Evolutionary conservation across 1,140 invertebrate genomes (phyloP).

Genomic region (Tachypleus tridentatus): DNA sequence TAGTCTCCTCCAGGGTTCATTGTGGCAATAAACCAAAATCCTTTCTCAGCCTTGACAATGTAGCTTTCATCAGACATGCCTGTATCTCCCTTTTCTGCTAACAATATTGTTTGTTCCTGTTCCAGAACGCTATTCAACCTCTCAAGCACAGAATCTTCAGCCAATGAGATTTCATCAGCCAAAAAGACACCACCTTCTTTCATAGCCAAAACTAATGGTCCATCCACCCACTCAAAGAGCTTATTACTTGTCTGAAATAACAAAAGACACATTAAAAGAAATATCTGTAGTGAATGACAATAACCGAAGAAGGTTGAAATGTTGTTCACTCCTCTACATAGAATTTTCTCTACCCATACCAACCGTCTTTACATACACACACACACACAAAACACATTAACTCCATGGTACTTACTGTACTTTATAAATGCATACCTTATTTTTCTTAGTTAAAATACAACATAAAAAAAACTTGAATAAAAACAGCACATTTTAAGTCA

Average conservation of each 20-base stretch:
- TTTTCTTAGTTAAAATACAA: too few species aligned
- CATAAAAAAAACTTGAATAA: too few species aligned
- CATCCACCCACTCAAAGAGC: conserved; percentile 97
- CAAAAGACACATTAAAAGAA: too few species aligned
- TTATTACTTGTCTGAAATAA: conserved; percentile 26
- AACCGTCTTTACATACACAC: too few species aligned
- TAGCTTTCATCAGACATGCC: conserved; percentile 38
- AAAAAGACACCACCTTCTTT: conserved; percentile 73
- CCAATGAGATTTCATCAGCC: conserved; percentile 97
- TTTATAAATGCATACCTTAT: too few species aligned
- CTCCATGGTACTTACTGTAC: too few species aligned
- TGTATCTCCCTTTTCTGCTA: conserved; percentile 61
- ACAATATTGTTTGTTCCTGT: conserved; percentile 74
- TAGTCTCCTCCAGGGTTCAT: conserved; percentile 99
- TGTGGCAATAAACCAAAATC: conserved; percentile 89
- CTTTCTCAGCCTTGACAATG: conserved; percentile 54
- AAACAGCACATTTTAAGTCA: too few species aligned
- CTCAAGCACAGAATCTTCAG: conserved; percentile 97
- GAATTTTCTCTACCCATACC: too few species aligned
- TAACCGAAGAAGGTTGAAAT: too few species aligned
- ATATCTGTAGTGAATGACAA: too few species aligned
- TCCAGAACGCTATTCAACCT: conserved; percentile 93
- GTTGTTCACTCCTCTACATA: too few species aligned
- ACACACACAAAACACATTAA: too few species aligned
- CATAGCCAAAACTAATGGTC: conserved; percentile 88